Conservation (phyloP, 2,113 vertebrate genomes). For the Corythaixoides concolor region DNA sequence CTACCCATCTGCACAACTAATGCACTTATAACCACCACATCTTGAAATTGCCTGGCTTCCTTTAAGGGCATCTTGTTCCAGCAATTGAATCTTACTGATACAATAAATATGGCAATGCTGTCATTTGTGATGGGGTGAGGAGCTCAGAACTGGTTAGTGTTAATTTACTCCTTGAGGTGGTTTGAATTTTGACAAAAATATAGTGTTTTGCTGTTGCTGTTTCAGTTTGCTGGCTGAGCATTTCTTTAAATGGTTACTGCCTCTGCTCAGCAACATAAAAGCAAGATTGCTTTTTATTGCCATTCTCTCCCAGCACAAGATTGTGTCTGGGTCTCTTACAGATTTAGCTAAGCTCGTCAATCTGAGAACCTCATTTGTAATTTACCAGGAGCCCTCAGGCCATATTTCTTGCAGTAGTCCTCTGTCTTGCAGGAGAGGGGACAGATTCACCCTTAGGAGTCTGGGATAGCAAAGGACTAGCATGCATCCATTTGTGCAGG, state of each 20-base stretch:
- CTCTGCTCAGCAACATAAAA: constrained; percentile 39
- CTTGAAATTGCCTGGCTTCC: neutral
- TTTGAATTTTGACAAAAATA: constrained; percentile 31
- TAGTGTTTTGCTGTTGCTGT: neutral
- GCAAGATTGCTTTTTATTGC: constrained; percentile 42
- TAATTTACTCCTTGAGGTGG: constrained; percentile 10
- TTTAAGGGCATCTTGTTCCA: neutral
- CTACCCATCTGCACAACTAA: neutral
- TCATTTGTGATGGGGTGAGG: neutral
- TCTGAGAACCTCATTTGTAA: constrained; percentile 12
- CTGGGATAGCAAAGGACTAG: neutral
- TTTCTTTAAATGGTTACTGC: constrained; percentile 32
- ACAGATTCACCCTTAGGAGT: neutral
- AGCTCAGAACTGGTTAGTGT: neutral
- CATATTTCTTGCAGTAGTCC: neutral
- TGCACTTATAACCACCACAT: neutral
- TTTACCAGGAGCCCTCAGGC: constrained; percentile 8
- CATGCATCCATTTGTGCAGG: neutral
- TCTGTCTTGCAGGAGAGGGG: neutral
- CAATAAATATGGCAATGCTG: neutral
- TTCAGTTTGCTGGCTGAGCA: constrained; percentile 45
- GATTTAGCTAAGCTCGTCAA: neutral
- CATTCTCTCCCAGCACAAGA: constrained; percentile 3
- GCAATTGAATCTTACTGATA: neutral
- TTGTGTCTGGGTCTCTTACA: neutral